These are phyloP conservation scores for Stenichneumon culpator DNA, from an alignment of 2,888 invertebrate genomes.

Conservation along the genomic window DNA sequence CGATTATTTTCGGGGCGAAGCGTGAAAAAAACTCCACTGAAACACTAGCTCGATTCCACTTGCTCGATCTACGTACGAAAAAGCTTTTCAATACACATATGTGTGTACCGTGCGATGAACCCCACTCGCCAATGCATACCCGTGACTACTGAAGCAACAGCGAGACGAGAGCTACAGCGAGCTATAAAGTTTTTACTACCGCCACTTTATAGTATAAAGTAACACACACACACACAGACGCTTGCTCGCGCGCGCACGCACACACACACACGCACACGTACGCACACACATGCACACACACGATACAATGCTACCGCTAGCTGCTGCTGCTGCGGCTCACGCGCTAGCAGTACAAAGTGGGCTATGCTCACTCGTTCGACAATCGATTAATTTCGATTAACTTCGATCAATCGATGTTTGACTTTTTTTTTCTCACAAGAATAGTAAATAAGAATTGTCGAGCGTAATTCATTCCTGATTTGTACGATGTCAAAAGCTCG, in stretches of 20 bases:
- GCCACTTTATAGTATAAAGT: neutral
- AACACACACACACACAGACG: neutral
- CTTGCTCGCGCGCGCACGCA: neutral
- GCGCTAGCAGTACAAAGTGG: neutral
- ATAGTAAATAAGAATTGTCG: too few species aligned
- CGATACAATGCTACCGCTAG: neutral
- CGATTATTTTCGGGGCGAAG: neutral
- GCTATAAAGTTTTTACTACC: neutral
- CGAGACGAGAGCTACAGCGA: neutral
- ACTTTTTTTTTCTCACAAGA: neutral
- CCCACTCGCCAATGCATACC: neutral
- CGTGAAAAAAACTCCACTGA: neutral
- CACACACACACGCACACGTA: too few species aligned
- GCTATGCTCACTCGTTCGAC: neutral
- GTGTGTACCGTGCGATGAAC: neutral
- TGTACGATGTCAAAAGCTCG: neutral
- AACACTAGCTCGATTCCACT: neutral
- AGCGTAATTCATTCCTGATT: neutral
- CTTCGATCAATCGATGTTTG: neutral
- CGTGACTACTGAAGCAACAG: constrained; percentile 24
- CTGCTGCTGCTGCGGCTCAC: neutral
- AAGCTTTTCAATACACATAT: neutral
- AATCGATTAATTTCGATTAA: constrained; percentile 11
- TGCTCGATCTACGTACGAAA: neutral
- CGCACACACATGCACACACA: neutral